phyloP scores from a whole-genome alignment of 1,140 invertebrate species.

The Penaeus vannamei region DNA sequence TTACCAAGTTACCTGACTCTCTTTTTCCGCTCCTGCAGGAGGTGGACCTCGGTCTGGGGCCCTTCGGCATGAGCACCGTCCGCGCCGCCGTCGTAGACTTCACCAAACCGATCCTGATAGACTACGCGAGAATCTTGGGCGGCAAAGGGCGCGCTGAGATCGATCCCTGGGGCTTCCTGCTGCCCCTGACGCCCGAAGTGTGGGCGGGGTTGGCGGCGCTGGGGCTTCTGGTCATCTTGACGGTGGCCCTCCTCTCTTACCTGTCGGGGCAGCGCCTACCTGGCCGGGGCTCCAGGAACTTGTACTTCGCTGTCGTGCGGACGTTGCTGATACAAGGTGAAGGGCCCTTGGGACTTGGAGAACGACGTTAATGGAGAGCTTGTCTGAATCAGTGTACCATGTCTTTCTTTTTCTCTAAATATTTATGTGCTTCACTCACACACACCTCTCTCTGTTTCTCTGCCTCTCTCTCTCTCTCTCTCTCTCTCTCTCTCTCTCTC shows the following conservation, averaged over 20 bases:
- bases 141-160: background rate
- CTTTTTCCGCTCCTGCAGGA: background rate
- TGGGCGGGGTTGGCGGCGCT: background rate
- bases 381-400: too few species aligned
- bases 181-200: background rate
- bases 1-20: background rate
- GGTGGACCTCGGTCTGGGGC: conserved; percentile 31
- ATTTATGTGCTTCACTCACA: too few species aligned
- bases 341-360: too few species aligned
- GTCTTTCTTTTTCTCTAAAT: too few species aligned
- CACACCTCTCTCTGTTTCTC: too few species aligned
- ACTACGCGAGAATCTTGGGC: conserved; percentile 27
- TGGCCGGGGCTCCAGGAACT: too few species aligned
- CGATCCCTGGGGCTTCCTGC: conserved; percentile 35
- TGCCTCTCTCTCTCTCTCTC: too few species aligned
- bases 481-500: too few species aligned
- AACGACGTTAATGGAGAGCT: too few species aligned
- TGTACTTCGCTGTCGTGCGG: too few species aligned
- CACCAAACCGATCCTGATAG: conserved; percentile 25
- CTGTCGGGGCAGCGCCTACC: background rate
- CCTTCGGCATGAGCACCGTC: conserved; percentile 24
- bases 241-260: background rate
- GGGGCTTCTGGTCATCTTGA: background rate
- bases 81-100: conserved; percentile 14
- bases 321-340: too few species aligned